These are phyloP conservation scores for Tragelaphus buxtoni DNA, from an alignment of 2,113 vertebrate genomes.

Conservation along the genomic window DNA sequence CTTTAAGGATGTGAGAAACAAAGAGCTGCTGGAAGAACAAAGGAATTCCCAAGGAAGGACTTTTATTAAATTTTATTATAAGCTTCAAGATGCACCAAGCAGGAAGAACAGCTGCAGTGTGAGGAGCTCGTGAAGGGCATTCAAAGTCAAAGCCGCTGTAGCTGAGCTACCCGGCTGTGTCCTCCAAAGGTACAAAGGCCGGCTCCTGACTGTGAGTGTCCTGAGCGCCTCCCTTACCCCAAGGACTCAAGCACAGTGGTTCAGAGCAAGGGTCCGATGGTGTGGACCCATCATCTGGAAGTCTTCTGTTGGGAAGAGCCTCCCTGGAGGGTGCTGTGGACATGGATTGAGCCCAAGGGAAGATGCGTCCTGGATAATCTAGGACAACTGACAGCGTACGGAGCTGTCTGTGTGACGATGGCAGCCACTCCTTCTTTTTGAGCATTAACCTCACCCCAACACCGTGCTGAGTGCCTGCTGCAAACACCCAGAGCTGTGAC, in stretches of 20 bases:
- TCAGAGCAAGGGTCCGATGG: background rate
- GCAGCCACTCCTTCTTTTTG: accelerated
- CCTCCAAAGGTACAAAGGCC: accelerated
- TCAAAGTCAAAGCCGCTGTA: accelerated
- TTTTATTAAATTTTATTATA: too few species aligned
- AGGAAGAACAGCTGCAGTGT: too few species aligned
- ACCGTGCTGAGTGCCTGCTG: accelerated
- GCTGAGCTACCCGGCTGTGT: accelerated
- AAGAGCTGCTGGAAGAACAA: background rate
- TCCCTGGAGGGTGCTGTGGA: background rate
- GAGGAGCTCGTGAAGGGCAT: accelerated
- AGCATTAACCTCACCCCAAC: accelerated
- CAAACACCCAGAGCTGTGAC: accelerated
- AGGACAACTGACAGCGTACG: background rate
- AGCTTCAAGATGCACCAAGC: accelerated
- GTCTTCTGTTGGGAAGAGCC: background rate
- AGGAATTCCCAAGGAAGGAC: background rate
- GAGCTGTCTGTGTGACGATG: accelerated
- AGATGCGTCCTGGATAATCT: accelerated
- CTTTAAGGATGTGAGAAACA: background rate
- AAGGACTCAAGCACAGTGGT: accelerated
- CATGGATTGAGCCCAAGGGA: background rate
- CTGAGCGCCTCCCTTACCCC: accelerated
- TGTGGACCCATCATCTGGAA: accelerated
- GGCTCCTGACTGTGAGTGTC: accelerated